phyloP scores from a whole-genome alignment of 1,140 invertebrate species.

The Helicoverpa zea region DNA sequence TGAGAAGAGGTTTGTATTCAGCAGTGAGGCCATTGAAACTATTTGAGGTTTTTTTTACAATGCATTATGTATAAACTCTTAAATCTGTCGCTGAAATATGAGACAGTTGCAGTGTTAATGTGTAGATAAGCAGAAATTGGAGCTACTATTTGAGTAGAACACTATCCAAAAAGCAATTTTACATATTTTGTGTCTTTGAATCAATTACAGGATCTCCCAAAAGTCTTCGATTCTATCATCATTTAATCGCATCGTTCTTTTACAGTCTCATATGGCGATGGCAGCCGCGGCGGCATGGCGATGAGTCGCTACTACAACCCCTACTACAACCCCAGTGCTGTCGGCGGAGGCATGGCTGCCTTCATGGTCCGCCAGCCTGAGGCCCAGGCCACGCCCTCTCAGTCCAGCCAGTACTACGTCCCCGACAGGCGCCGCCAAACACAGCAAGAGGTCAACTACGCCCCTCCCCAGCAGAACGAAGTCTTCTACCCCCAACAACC shows the following conservation, averaged over 20 bases:
- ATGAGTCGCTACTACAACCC: slow-evolving; percentile 82
- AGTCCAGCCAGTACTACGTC: slow-evolving; percentile 75
- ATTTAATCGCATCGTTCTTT: slow-evolving; percentile 36
- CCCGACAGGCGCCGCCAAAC: slow-evolving; percentile 78
- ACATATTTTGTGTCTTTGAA: background rate
- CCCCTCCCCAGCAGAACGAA: slow-evolving; percentile 76
- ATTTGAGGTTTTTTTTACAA: too few species aligned
- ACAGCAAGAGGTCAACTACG: slow-evolving; percentile 64
- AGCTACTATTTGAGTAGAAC: too few species aligned
- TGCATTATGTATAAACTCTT: too few species aligned
- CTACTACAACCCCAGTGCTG: slow-evolving; percentile 71
- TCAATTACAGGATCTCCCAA: background rate
- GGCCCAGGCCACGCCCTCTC: slow-evolving; percentile 59
- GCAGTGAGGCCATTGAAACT: too few species aligned
- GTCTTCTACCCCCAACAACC: slow-evolving; percentile 72
- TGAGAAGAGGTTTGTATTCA: too few species aligned
- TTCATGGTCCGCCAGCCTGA: slow-evolving; percentile 77
- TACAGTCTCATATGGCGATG: slow-evolving; percentile 80
- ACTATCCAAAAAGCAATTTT: too few species aligned
- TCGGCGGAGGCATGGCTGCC: slow-evolving; percentile 76
- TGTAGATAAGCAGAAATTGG: too few species aligned
- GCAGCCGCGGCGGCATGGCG: slow-evolving; percentile 71
- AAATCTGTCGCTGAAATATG: too few species aligned
- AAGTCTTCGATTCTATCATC: background rate
- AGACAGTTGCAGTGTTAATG: too few species aligned